These are phyloP conservation scores for Xyrauchen texanus DNA, from an alignment of 2,113 vertebrate genomes.

Conservation along the genomic window DNA sequence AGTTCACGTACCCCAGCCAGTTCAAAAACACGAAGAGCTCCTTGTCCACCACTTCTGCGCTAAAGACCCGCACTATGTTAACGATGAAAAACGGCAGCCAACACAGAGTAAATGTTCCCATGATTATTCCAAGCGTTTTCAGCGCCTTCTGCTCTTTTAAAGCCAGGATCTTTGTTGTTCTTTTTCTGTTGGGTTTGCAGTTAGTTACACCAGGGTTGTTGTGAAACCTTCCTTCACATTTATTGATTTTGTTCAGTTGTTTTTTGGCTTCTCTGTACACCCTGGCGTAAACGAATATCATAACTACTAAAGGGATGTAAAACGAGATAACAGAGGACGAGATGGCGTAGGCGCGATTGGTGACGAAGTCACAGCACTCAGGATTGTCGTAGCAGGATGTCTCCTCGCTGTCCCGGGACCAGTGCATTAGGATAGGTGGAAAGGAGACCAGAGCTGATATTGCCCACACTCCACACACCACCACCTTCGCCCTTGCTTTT, in stretches of 20 bases:
- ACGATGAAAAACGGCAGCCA: constrained; percentile 98
- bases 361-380: constrained; percentile 90
- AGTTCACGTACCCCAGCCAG: constrained; percentile 98
- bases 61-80: constrained; percentile 92
- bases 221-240: constrained; percentile 87
- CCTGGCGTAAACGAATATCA: constrained; percentile 87
- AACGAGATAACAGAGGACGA: constrained; percentile 88
- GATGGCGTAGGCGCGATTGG: constrained; percentile 85
- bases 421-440: constrained; percentile 95
- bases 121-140: constrained; percentile 97
- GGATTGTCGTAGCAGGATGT: constrained; percentile 90
- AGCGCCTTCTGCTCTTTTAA: constrained; percentile 95
- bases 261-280: constrained; percentile 86
- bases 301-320: constrained; percentile 85
- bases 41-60: constrained; percentile 85
- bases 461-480: constrained; percentile 92
- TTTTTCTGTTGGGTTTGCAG: constrained; percentile 78
- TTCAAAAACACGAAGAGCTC: constrained; percentile 94
- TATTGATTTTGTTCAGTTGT: constrained; percentile 86
- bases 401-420: constrained; percentile 85
- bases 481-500: constrained; percentile 83
- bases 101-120: constrained; percentile 98
- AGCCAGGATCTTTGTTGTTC: constrained; percentile 85
- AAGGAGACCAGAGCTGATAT: constrained; percentile 94
- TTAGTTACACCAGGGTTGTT: constrained; percentile 60